Evolutionary conservation across 2,888 invertebrate species (phyloP), one percentile per base, ranked within the genome.

Genomic region (Cataglyphis livida): DNA sequence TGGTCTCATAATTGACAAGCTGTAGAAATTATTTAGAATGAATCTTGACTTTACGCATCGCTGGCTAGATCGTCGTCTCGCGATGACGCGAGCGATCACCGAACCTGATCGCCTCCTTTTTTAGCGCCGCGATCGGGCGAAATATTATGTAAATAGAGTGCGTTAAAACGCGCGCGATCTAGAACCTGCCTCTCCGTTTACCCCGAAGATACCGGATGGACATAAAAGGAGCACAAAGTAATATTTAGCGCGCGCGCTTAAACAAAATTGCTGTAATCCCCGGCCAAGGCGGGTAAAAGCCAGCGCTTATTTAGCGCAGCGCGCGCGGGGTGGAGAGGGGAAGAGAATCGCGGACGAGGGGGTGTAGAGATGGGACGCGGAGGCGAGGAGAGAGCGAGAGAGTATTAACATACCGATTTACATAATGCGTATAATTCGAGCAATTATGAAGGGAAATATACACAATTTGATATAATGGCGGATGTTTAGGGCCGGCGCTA

Each of bases 391-490:
- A 15, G 62, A 78, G 62, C 70, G 68, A 62, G 54, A 64, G 65
- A 76, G 89, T 87, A 94, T 94, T 94, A 94, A 93, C 94, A 94
- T 93, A 93, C 82, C 92, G 91, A 94, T 94, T 94, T 94, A 93
- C 94, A 94, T 94, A 94, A 94, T 94, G 93, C 93, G 92, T 93
- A 94, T 94, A 94, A 94, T 94, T 94, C 94, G 92, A 93, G 94
- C 94, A 94, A 94, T 94, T 94, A 94, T 94, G 91, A 92, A 92
- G 92, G 93, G 92, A 93, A 94, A 94, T 94, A 93, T 94, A 94
- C 94, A 94, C 94, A 93, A 94, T 94, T 94, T 94, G 92, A 93
- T 94, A 94, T 93, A 93, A 94, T 94, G 91, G 93, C 89, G 91
- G 92, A 93, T 93, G 93, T 93, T 93, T 93, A 93, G 91, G 88